Conservation (phyloP, 2,113 vertebrate genomes). For the Nycticorax nycticorax region DNA sequence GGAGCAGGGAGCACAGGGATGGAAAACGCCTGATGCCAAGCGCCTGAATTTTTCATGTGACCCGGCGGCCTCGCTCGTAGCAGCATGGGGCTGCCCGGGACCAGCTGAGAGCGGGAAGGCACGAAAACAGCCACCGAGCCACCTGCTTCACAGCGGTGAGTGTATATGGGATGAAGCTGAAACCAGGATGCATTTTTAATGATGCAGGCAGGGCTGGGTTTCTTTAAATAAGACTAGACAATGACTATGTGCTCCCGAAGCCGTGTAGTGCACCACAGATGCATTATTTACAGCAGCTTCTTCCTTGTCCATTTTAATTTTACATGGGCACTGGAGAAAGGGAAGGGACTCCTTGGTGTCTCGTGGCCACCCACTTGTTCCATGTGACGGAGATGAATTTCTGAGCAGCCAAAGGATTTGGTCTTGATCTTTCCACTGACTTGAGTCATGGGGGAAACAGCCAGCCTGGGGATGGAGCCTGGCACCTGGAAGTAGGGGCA, state of each 20-base stretch:
- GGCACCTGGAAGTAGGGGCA: not conserved
- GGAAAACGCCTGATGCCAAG: not conserved
- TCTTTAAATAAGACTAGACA: slow-evolving; percentile 69
- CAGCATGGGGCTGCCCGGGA: not conserved
- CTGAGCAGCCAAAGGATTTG: not conserved
- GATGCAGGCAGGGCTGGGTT: slow-evolving; percentile 54
- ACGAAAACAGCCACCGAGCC: slow-evolving; percentile 28
- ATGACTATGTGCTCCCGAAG: slow-evolving; percentile 37
- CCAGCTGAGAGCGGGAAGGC: slow-evolving; percentile 27
- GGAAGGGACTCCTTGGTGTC: slow-evolving; percentile 10
- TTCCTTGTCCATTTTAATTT: slow-evolving; percentile 71
- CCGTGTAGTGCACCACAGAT: slow-evolving; percentile 43
- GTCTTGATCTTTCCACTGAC: not conserved
- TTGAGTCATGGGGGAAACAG: not conserved
- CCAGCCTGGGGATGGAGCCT: not conserved
- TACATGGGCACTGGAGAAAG: slow-evolving; percentile 61
- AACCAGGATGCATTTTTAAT: slow-evolving; percentile 72
- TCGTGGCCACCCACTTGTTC: slow-evolving; percentile 25
- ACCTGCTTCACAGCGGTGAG: slow-evolving; percentile 51
- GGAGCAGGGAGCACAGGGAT: not conserved
- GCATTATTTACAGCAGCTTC: slow-evolving; percentile 71
- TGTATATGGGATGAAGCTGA: slow-evolving; percentile 52
- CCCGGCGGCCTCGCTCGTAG: not conserved
- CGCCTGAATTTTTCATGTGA: slow-evolving; percentile 19
- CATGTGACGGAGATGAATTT: not conserved